phyloP scores from a whole-genome alignment of 2,797 vertebrate genomes.

The Ctenopoma kingsleyae region DNA sequence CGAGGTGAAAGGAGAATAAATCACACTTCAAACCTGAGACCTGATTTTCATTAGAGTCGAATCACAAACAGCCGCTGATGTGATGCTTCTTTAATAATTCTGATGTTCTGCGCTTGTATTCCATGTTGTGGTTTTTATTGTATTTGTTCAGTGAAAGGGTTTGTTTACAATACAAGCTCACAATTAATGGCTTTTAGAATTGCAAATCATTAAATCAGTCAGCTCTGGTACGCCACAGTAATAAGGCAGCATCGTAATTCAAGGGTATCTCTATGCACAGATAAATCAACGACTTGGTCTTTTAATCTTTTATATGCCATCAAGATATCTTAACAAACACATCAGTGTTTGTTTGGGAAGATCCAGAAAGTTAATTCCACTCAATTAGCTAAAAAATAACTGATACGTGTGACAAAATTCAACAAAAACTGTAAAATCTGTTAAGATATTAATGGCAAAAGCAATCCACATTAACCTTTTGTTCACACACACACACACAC shows the following conservation, averaged over 20 bases:
- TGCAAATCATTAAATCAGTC: constrained; percentile 25
- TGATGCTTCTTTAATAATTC: constrained; percentile 1
- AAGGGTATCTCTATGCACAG: not conserved
- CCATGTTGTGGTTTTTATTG: constrained; percentile 39
- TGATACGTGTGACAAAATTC: not conserved
- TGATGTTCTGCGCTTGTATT: not conserved
- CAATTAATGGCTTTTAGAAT: constrained; percentile 20
- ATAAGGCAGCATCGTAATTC: constrained; percentile 20
- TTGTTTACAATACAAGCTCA: constrained; percentile 40
- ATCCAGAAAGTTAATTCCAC: not conserved
- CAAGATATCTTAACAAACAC: not conserved
- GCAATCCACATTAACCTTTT: not conserved
- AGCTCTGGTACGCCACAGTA: not conserved
- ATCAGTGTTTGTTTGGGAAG: too few relatives aligned
- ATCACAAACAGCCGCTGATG: not conserved
- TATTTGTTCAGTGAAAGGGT: constrained; percentile 3
- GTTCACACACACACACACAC: constrained; percentile 22
- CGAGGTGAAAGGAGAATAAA: not conserved
- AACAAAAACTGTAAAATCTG: constrained; percentile 7
- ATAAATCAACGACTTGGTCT: not conserved
- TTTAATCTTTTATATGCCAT: not conserved
- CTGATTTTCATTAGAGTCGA: not conserved
- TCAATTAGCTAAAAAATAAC: not conserved
- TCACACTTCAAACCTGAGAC: constrained; percentile 1
- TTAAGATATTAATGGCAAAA: constrained; percentile 6